These are phyloP conservation scores for Myotis findleyi DNA, from an alignment of 2,797 vertebrate genomes.

Conservation along the genomic window DNA sequence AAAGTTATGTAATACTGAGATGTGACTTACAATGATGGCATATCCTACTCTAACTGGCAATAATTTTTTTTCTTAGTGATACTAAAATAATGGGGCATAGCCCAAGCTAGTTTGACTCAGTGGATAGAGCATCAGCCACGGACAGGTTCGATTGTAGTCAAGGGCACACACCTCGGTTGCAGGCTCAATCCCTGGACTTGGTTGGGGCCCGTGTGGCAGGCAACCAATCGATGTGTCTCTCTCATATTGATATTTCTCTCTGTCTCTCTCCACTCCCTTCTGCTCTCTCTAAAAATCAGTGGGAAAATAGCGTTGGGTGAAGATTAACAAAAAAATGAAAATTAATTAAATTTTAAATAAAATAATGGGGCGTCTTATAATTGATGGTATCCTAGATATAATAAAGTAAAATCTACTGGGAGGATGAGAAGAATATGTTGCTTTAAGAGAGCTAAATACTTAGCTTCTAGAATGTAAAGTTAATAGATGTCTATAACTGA, in stretches of 20 bases:
- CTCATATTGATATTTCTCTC: too few species aligned
- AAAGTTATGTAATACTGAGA: not conserved
- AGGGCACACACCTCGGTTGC: too few species aligned
- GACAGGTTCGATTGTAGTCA: too few species aligned
- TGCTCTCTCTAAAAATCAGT: too few species aligned
- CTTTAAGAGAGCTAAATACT: not conserved
- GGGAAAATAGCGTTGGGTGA: too few species aligned
- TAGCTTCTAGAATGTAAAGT: not conserved
- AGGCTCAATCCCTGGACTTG: too few species aligned
- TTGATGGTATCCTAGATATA: not conserved
- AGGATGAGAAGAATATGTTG: not conserved
- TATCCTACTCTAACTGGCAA: not conserved
- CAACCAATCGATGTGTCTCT: too few species aligned
- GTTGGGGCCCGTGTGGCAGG: too few species aligned
- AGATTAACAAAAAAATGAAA: too few species aligned
- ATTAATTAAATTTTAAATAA: not conserved
- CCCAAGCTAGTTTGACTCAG: too few species aligned
- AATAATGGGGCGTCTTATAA: not conserved
- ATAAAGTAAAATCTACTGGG: not conserved
- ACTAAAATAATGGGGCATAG: slow-evolving; percentile 8
- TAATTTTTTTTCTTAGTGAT: slow-evolving; percentile 10
- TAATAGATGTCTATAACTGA: not conserved
- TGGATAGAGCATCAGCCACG: too few species aligned
- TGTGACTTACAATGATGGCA: not conserved
- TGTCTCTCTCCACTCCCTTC: too few species aligned